Base-by-base conservation (phyloP, 2,113 vertebrate genomes). In the Gymnocephalus cernua region DNA sequence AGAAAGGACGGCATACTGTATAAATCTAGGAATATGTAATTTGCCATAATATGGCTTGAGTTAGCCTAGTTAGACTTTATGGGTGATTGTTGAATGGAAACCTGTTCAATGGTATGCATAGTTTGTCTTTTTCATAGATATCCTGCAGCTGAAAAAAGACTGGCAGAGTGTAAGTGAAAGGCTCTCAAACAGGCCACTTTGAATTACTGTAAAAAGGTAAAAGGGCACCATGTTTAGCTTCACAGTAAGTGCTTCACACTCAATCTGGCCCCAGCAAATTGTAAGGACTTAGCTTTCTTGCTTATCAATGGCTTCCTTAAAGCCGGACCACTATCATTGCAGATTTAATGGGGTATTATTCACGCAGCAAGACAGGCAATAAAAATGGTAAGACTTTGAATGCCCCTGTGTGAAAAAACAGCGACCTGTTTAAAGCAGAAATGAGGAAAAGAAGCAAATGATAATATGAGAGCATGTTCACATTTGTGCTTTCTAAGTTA, bases 311-410 rank as follows among this genome's bases (percentile, higher is more conserved):
- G 73, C 86, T 90, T 84, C 72, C 74, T 88, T 79, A 89, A 91
- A 90, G 82, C 71, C 45, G 19, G 82, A 73, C 75, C 64, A 88
- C 89, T 88, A 87, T 90, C 90, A 84, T 65, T 44, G 74, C 83
- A 85, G 79, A 89, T 91, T 88, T 92, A 91, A 93, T 91, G 90
- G 90, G 87, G 84, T 92, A 92, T 93, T 89, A 90, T 90, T 91
- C 93, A 93, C 82, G 81, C 74, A 89, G 86, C 66, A 80, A 87
- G 86, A 87, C 78, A 72, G 82, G 84, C 58, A 88, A 79, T 77
- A 87, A 65, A 91, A 82, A 82, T 79, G 48, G 23, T 25, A 58
- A 50, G 77, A 66, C 67, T 86, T 77, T 83, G 50, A 89, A 83
- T 75, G 59, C 50, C 1, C 58, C 29, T 16, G 27, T n/a, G 76